Evolutionary conservation across 2,797 vertebrate species (phyloP).

Genomic region (Tragelaphus eurycerus): DNA sequence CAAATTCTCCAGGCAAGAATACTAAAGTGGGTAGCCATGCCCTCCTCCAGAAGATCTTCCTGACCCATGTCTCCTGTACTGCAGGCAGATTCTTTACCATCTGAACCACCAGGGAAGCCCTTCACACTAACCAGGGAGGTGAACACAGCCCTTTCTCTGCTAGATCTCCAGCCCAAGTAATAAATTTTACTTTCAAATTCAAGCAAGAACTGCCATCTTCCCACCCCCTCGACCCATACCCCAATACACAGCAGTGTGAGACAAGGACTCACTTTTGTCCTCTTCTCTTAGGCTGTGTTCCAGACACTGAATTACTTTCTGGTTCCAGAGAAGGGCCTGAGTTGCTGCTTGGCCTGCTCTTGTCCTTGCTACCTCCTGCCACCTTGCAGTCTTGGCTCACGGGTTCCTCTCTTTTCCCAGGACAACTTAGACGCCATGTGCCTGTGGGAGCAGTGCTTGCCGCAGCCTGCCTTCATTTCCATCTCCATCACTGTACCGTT

Average conservation of each 20-base stretch:
- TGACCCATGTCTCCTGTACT: neutral
- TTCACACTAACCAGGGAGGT: neutral
- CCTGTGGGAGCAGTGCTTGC: neutral
- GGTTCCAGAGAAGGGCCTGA: neutral
- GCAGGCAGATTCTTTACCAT: neutral
- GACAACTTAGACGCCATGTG: neutral
- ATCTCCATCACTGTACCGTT: neutral
- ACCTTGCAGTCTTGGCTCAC: neutral
- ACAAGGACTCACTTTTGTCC: neutral
- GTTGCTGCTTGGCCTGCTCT: neutral
- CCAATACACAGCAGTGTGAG: neutral
- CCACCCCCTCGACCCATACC: fast-evolving
- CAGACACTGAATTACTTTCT: neutral
- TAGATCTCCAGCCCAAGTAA: neutral
- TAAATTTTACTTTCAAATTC: neutral
- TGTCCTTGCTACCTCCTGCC: neutral
- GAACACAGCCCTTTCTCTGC: neutral
- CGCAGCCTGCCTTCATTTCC: too few species aligned
- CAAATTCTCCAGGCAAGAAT: neutral
- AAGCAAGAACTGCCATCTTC: neutral
- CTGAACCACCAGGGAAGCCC: neutral
- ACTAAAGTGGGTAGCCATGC: neutral
- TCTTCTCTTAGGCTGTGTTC: neutral
- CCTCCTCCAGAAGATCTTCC: neutral
- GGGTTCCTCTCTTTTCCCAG: neutral